Conservation (phyloP, 2,113 vertebrate genomes). For the Pavo muticus region DNA sequence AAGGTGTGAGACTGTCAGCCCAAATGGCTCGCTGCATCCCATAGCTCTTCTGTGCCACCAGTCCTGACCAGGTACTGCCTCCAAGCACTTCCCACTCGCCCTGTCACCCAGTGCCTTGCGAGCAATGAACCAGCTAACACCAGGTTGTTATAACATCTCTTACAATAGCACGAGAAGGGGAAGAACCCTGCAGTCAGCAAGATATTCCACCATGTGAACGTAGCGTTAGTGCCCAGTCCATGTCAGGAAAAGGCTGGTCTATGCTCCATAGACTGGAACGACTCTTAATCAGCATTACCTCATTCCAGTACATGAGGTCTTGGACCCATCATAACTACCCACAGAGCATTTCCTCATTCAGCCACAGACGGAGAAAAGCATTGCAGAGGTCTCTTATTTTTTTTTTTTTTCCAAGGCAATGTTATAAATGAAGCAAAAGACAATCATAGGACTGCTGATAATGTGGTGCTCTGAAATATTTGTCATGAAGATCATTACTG, state of each 20-base stretch:
- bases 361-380: not conserved
- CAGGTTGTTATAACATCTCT: not conserved
- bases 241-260: not conserved
- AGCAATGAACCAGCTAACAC: not conserved
- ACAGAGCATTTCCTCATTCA: conserved; percentile 21
- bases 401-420: not conserved
- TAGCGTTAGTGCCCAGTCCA: not conserved
- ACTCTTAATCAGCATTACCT: not conserved
- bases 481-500: conserved; percentile 9
- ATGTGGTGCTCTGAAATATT: not conserved
- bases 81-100: rapidly evolving
- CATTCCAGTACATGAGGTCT: not conserved
- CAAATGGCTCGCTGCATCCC: not conserved
- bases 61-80: not conserved
- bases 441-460: not conserved
- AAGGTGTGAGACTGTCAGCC: not conserved
- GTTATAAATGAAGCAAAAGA: not conserved
- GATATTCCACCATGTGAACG: not conserved
- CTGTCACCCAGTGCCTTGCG: not conserved
- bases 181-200: not conserved
- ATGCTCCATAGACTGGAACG: not conserved
- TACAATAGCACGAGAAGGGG: rapidly evolving
- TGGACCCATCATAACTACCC: not conserved
- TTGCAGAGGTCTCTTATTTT: not conserved
- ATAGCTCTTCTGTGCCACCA: not conserved